phyloP scores from a whole-genome alignment of 1,140 invertebrate species.

The Probaryconus sp. region DNA sequence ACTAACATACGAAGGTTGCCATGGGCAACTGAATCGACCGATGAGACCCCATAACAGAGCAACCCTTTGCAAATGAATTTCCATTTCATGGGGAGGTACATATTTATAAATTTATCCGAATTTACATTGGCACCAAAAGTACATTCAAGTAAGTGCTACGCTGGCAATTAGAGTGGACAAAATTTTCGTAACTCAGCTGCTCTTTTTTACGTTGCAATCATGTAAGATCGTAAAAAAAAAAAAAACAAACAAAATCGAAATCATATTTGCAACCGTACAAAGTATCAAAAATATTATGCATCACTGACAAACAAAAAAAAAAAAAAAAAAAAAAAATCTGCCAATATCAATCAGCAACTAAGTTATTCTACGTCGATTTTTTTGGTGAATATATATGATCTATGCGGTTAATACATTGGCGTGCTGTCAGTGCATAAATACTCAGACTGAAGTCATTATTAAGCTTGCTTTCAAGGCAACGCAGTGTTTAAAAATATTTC shows the following conservation, averaged over 20 bases:
- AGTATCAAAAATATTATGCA: too few relatives aligned
- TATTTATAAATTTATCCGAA: conserved; percentile 12
- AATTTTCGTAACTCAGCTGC: too few relatives aligned
- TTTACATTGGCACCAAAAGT: background rate
- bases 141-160: too few relatives aligned
- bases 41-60: conserved; percentile 25
- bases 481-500: conserved; percentile 48
- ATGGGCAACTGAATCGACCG: conserved; percentile 52
- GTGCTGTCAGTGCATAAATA: conserved; percentile 19
- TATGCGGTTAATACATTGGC: background rate
- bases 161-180: too few relatives aligned
- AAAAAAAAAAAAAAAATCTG: too few relatives aligned
- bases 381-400: conserved; percentile 17
- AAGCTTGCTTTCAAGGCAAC: conserved; percentile 29
- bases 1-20: conserved; percentile 43
- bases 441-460: conserved; percentile 27
- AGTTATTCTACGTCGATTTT: too few relatives aligned
- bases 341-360: too few relatives aligned
- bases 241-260: too few relatives aligned
- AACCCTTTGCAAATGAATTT: conserved; percentile 31
- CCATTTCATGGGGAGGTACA: conserved; percentile 6
- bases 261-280: too few relatives aligned
- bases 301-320: too few relatives aligned
- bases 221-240: too few relatives aligned
- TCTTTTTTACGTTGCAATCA: too few relatives aligned